Evolutionary conservation across 2,797 vertebrate species (phyloP), one percentile per base, ranked within the genome.

Genomic region (Myotis pilosus): DNA sequence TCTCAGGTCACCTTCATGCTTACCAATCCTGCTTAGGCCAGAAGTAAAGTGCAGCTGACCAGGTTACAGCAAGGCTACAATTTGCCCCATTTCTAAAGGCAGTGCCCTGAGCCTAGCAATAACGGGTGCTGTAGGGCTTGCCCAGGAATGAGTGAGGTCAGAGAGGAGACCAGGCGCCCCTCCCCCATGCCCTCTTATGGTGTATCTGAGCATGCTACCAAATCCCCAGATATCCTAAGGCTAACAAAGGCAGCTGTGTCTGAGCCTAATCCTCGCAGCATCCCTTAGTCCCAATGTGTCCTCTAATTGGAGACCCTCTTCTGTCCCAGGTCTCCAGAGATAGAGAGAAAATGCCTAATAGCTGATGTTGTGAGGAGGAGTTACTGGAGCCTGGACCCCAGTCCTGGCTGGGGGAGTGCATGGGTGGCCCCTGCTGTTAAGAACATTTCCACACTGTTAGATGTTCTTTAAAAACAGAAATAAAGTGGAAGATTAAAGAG

Each of bases 241-340:
- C 96, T 97, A 97, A 97, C 95, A 95, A 85, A 96, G 94, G 96
- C 94, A 94, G 93, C 94, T 97, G 96, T 97, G 95, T 97, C 55
- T 85, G 88, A 97, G 88, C 76, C 84, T 51, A 87, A 0, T 57
- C 92, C 86, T 68, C 5, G 17, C 51, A 6, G 74, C 51, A 16
- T 76, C 92, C 62, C 68, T 72, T 23, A 79, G 57, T 64, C 33
- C 86, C 66, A 71, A 23, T 51, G 66, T 90, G 16, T 72, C 89
- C 78, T 94, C 84, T 88, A 60, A 92, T 72, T 93, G 87, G 94
- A 94, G 72, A 79, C 36, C 84, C 25, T 91, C 72, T 71, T 96
- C 71, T 94, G 74, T 83, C 68, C 89, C 53, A 47, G 28, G 91
- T 94, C 72, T 94, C 76, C 17, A 28, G 87, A 89, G 64, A 83